Base-by-base conservation (phyloP, 2,113 vertebrate species). In the Peromyscus polionotus region DNA sequence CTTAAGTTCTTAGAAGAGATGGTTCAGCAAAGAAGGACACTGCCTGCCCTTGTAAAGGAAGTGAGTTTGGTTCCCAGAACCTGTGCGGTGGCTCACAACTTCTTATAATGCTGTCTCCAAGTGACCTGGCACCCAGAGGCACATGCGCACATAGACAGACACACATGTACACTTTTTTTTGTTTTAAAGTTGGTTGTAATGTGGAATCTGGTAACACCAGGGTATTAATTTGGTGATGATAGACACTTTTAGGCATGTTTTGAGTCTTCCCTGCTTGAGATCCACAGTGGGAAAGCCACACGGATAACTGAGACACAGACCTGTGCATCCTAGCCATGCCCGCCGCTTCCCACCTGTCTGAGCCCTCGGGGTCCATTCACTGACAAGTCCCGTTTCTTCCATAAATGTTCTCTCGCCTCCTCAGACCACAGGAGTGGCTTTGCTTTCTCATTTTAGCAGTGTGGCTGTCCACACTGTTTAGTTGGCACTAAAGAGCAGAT, bases 251-350 rank as follows among this genome's bases (percentile, higher is more conserved):
- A 88, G 51, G 59, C 33, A 20, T 28, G 54, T 77, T 42, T 79
- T 75, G 83, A 39, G n/a, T 51, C 39, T 42, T 31, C 61, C 84
- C 20, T 24, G 12, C 26, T 31, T 45, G 19, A n/a, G 65, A 17
- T 33, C 51, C n/a, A 24, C 10, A 24, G 7, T 70, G 8, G 77
- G 80, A 68, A 45, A 24, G 1, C 24, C 22, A 59, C n/a, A 24
- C n/a, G 5, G 22, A 92, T 48, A 77, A 14, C 31, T 31, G 70
- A 92, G 28, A 10, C 33, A 11, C 45, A 33, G 61, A 88, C 33
- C 31, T 57, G 7, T n/a, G 1, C 7, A 7, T 17, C 1, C n/a
- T 26, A 57, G 0, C 3, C 42, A 1, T 28, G 11, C 4, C 83
- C 48, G 20, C 31, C 33, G 5, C 73, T 80, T 73, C n/a, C 76